phyloP scores from a whole-genome alignment of 2,888 invertebrate genomes.

The Philonicus albiceps region DNA sequence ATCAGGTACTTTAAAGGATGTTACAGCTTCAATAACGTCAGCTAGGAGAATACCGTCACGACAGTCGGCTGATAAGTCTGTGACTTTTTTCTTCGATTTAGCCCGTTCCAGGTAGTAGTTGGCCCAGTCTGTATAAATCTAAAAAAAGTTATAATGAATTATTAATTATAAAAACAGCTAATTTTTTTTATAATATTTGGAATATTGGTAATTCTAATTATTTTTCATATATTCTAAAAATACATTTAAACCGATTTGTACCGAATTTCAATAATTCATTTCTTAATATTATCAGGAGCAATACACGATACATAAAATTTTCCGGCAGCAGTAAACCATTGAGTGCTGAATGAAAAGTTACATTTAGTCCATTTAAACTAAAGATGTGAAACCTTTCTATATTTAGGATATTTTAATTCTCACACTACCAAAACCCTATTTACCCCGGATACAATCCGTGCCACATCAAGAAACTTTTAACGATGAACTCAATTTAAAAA shows the following conservation, averaged over 20 bases:
- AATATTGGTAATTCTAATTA: too few relatives aligned
- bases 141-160: slow-evolving; percentile 51
- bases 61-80: slow-evolving; percentile 88
- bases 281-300: too few relatives aligned
- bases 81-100: slow-evolving; percentile 83
- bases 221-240: too few relatives aligned
- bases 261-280: too few relatives aligned
- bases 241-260: too few relatives aligned
- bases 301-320: too few relatives aligned
- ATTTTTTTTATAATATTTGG: too few relatives aligned
- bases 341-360: too few relatives aligned
- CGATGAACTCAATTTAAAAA: neutral
- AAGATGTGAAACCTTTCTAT: neutral
- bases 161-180: neutral
- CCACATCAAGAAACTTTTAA: neutral
- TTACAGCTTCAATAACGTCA: slow-evolving; percentile 95
- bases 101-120: slow-evolving; percentile 96
- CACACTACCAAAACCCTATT: neutral
- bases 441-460: neutral
- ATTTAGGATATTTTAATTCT: neutral
- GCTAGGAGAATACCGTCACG: slow-evolving; percentile 91
- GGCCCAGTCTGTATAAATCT: slow-evolving; percentile 99
- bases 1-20: slow-evolving; percentile 76
- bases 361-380: too few relatives aligned
- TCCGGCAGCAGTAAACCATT: too few relatives aligned